These are phyloP conservation scores for Spinibarbus caldwelli DNA, from an alignment of 2,797 vertebrate species.

Conservation along the genomic window DNA sequence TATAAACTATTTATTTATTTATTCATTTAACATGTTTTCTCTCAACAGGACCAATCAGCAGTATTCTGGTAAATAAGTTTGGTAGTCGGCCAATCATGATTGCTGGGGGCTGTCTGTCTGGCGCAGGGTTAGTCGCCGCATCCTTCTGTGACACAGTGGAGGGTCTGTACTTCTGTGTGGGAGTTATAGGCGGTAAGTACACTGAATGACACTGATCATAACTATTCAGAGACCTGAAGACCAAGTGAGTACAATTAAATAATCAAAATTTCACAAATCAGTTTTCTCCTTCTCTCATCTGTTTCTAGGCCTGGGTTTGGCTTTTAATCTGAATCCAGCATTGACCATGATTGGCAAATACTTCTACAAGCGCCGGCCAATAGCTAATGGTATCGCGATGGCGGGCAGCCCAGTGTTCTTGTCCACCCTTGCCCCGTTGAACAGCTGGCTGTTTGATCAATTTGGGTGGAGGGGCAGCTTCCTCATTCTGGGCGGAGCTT, in stretches of 20 bases:
- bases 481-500: slow-evolving; percentile 90
- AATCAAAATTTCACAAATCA: background rate
- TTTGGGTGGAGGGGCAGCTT: slow-evolving; percentile 98
- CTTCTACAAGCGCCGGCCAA: slow-evolving; percentile 89
- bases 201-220: background rate
- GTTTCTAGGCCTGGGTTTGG: slow-evolving; percentile 87
- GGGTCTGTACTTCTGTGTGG: slow-evolving; percentile 93
- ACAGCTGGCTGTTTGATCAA: slow-evolving; percentile 87
- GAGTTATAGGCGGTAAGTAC: slow-evolving; percentile 90
- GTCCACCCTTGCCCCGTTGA: slow-evolving; percentile 90
- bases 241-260: background rate
- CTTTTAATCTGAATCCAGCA: slow-evolving; percentile 96
- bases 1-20: background rate
- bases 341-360: slow-evolving; percentile 99
- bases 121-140: slow-evolving; percentile 83
- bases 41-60: slow-evolving; percentile 90
- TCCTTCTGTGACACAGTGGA: slow-evolving; percentile 93
- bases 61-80: slow-evolving; percentile 92
- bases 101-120: slow-evolving; percentile 83
- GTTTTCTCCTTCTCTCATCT: background rate
- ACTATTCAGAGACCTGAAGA: background rate
- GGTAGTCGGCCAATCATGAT: slow-evolving; percentile 94
- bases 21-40: background rate
- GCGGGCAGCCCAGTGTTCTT: slow-evolving; percentile 96
- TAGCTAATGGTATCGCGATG: slow-evolving; percentile 96